phyloP scores from a whole-genome alignment of 2,888 invertebrate species.

The Heliconius aoede region DNA sequence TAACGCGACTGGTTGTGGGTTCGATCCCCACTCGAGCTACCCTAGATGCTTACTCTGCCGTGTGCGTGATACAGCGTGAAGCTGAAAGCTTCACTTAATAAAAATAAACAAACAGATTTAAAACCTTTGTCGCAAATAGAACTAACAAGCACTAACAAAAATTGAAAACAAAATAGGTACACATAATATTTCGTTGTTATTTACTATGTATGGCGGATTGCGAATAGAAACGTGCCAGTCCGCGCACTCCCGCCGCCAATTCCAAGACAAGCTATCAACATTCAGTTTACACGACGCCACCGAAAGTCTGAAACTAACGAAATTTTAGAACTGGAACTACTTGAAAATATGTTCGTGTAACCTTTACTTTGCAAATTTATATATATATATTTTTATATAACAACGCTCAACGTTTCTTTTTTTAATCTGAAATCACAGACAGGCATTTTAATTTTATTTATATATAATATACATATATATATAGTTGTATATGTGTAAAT shows the following conservation, averaged over 20 bases:
- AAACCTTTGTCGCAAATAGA: background rate
- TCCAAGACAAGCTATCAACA: constrained; percentile 44
- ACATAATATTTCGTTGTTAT: constrained; percentile 11
- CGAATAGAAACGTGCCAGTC: constrained; percentile 22
- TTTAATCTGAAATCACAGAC: no score
- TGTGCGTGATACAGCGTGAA: no score
- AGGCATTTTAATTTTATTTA: no score
- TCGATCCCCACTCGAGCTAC: no score
- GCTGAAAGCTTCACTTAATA: background rate
- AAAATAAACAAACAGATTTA: background rate
- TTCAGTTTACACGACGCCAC: constrained; percentile 38
- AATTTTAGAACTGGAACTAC: constrained; percentile 38
- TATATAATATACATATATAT: no score
- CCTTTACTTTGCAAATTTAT: background rate
- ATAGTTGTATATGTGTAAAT: no score
- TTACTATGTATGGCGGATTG: background rate
- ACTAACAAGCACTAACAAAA: background rate
- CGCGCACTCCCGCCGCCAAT: constrained; percentile 26
- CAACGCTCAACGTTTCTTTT: background rate
- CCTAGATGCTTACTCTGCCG: no score
- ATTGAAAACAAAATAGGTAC: background rate
- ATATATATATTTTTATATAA: background rate
- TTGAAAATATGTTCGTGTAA: constrained; percentile 33
- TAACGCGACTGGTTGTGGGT: no score
- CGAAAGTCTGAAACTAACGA: constrained; percentile 38